phyloP scores from a whole-genome alignment of 2,113 vertebrate species.

The Ia io region DNA sequence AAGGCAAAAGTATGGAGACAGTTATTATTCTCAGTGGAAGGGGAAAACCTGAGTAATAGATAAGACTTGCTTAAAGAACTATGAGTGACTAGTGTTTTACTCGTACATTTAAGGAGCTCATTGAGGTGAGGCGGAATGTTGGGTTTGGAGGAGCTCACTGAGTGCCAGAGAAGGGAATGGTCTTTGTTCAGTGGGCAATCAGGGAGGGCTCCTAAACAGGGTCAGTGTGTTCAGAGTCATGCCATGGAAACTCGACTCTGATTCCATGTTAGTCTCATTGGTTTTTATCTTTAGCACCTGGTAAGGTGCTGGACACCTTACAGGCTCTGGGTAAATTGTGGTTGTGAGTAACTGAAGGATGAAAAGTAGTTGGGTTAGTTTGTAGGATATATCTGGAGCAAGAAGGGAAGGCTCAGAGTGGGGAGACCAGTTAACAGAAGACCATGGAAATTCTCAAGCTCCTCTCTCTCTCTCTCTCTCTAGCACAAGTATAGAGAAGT shows the following conservation, averaged over 20 bases:
- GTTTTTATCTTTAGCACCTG: not conserved
- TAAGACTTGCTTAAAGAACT: not conserved
- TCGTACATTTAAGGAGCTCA: not conserved
- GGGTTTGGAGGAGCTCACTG: not conserved
- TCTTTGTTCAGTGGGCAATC: not conserved
- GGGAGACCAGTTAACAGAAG: not conserved
- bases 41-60: not conserved
- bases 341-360: not conserved
- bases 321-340: not conserved
- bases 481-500: not conserved
- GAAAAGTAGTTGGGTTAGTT: not conserved
- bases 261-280: not conserved
- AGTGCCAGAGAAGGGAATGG: not conserved
- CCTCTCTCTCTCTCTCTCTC: not conserved
- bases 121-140: not conserved
- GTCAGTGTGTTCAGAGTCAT: not conserved
- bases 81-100: not conserved
- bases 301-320: not conserved
- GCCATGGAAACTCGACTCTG: fast-evolving
- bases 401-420: not conserved
- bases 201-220: not conserved
- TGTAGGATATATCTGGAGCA: not conserved
- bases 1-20: not conserved
- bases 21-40: not conserved
- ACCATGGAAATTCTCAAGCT: not conserved